Evolutionary conservation across 2,888 invertebrate species (phyloP).

Genomic region (Dynastes tityus): DNA sequence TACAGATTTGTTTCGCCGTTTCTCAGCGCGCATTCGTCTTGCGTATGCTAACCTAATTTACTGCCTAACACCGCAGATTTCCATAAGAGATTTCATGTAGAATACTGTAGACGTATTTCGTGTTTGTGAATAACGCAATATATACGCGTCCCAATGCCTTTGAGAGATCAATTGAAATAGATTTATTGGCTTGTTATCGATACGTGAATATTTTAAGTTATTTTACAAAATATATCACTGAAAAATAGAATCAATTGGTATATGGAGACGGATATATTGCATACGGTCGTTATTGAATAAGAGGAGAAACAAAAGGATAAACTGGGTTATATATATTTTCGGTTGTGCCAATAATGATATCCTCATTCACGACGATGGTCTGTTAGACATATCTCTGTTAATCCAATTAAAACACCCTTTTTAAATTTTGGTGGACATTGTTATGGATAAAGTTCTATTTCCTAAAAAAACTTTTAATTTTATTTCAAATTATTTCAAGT

Average conservation of each 20-base stretch:
- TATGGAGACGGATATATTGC: background rate
- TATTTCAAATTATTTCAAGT: too few relatives aligned
- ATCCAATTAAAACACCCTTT: too few relatives aligned
- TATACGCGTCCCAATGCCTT: conserved; percentile 19
- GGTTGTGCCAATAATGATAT: too few relatives aligned
- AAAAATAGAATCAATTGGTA: background rate
- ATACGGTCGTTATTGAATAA: too few relatives aligned
- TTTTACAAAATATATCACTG: background rate
- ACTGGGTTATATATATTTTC: too few relatives aligned
- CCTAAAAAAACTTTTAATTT: too few relatives aligned
- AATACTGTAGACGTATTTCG: conserved; percentile 23
- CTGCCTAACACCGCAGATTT: conserved; percentile 30
- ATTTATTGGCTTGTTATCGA: conserved; percentile 1
- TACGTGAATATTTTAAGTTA: conserved; percentile 16
- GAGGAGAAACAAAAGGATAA: too few relatives aligned
- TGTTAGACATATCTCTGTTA: too few relatives aligned
- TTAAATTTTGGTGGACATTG: too few relatives aligned
- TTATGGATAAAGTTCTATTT: too few relatives aligned
- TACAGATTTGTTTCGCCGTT: conserved; percentile 25
- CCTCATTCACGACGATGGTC: too few relatives aligned
- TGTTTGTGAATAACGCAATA: conserved; percentile 25
- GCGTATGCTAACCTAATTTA: conserved; percentile 39
- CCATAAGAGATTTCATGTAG: conserved; percentile 24
- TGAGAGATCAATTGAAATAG: background rate
- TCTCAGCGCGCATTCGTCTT: conserved; percentile 32